Evolutionary conservation across 2,797 vertebrate genomes (phyloP), one percentile per base, ranked within the genome.

Genomic region (Pipistrellus pygmaeus): DNA sequence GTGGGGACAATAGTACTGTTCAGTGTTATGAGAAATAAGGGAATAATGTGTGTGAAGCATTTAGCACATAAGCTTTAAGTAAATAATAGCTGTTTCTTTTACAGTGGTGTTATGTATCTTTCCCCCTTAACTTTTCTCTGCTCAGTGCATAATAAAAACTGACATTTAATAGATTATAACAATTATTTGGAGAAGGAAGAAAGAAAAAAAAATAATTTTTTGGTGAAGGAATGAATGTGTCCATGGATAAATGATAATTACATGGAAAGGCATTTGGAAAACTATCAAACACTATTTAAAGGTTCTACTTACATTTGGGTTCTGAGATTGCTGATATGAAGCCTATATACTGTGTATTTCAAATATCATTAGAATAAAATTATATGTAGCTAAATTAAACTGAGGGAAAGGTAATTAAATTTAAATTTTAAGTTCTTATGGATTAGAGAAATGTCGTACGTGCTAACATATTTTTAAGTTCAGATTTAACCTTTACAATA

Each of bases 241-340:
- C 51, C 55, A 69, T 91, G 27, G 95, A 69, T 88, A 91, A 86
- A 68, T 93, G 80, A 92, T 81, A 78, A 92, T n/a, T 93, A 93
- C 6, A 46, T 85, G 76, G 76, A 83, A 82, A 89, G 38, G 15
- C 32, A 83, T 21, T 83, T 85, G 41, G 44, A 88, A 91, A 85
- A 88, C 41, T 88, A 57, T 93, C 48, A 85, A 57, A 85, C 25
- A 77, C n/a, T 17, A 13, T 68, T 88, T 84, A 77, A 88, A 95
- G 90, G 35, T 46, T 93, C 66, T 83, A 8, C 41, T 69, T 92
- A 30, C 10, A 92, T 86, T 72, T 86, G 35, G 72, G 32, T 73
- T 21, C 71, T 89, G 6, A 44, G 25, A 85, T 86, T 91, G 93
- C 51, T 84, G 27, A 83, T 51, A 41, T 21, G 55, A 96, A 90